Evolutionary conservation across 2,888 invertebrate species (phyloP), one percentile per base, ranked within the genome.

Genomic region (Tenthredo livida): DNA sequence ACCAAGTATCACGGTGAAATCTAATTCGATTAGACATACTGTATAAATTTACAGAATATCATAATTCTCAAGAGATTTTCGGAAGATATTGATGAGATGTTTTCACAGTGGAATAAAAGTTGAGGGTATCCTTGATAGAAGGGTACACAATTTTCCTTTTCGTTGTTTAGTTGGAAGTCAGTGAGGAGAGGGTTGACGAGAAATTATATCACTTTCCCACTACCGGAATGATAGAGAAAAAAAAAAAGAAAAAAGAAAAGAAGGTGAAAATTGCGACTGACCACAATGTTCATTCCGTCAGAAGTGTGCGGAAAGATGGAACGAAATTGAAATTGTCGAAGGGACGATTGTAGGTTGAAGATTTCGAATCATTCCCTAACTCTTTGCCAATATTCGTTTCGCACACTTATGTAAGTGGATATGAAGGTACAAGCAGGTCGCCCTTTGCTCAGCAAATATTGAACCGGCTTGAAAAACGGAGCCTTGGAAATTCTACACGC

Each of bases 391-490:
- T 67, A 67, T 67, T 67, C 33, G 33, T 67, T 54, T 67, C 29
- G 67, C 33, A 67, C 40, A 73, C 40, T 21, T 29, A 15, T 21
- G 50, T 50, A n/a, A 50, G 25, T 50, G 25, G 33, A 67, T 29
- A 77, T 33, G 50, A 33, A 50, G 50, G 77, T 73, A 43, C 50
- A 54, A 77, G 29, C 54, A 77, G 77, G 50, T 77, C 54, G 33
- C 54, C 50, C 77, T 77, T 33, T 25, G 17, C 77, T 47, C 50
- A 33, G 77, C 73, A 73, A 50, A 77, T 77, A 77, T 77, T 77
- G 77, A 77, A 77, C 77, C 77, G 77, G 33, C 54, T 47, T 77
- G 77, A 77, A 77, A 54, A 77, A 50, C 50, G 50, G 40, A 77
- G 29, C 50, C 77, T 77, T 54, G 77, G 54, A 77, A 77, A 77